Conservation (phyloP, 2,888 invertebrate genomes). For the Smittia sp. region DNA sequence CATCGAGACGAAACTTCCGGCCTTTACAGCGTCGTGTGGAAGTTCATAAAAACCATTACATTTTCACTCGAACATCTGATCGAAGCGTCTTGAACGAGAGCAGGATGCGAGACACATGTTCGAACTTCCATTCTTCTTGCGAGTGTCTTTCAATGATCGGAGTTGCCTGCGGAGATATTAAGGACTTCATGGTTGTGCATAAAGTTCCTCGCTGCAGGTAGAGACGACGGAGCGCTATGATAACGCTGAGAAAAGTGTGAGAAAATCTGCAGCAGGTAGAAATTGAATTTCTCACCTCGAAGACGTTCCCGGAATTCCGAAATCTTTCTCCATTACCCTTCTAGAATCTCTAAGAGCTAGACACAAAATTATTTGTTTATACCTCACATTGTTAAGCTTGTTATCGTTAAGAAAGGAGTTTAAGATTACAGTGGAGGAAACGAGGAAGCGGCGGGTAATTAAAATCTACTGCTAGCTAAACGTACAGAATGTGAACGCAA, state of each 20-base stretch:
- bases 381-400: too few species aligned
- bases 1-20: conserved; percentile 15
- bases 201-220: neutral
- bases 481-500: too few species aligned
- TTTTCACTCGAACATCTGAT: neutral
- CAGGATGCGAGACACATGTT: conserved; percentile 18
- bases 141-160: neutral
- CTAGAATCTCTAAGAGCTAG: too few species aligned
- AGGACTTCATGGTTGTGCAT: neutral
- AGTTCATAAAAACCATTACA: neutral
- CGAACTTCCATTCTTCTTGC: neutral
- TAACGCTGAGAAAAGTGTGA: neutral
- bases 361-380: too few species aligned
- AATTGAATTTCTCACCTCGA: neutral
- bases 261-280: neutral
- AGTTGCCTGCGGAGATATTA: neutral
- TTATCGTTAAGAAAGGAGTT: too few species aligned
- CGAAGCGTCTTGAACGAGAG: neutral
- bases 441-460: too few species aligned
- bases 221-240: neutral
- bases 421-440: too few species aligned
- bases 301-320: neutral
- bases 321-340: too few species aligned
- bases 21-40: neutral
- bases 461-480: too few species aligned